Evolutionary conservation across 2,888 invertebrate genomes (phyloP).

Genomic region (Pemphredon lugubris): DNA sequence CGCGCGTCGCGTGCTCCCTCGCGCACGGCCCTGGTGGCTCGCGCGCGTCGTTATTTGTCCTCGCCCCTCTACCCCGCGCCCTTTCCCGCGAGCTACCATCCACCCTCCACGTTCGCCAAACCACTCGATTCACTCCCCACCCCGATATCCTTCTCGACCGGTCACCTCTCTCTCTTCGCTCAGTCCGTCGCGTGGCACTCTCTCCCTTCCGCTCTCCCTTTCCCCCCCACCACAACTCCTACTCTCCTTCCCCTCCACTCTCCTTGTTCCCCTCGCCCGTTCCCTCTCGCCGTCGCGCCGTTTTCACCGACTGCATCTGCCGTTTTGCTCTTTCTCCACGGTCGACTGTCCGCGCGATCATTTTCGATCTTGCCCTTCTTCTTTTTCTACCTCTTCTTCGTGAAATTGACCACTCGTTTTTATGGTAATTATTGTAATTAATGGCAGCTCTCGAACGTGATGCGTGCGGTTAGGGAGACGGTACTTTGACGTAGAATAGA

Average conservation of each 20-base stretch:
- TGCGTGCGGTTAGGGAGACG: too few relatives aligned
- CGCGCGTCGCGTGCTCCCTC: constrained; percentile 62
- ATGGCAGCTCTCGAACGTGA: too few relatives aligned
- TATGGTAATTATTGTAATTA: too few relatives aligned
- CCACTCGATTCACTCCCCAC: constrained; percentile 52
- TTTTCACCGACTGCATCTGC: constrained; percentile 30
- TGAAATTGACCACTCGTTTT: too few relatives aligned
- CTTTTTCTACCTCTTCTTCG: neutral
- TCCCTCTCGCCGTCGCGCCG: constrained; percentile 9
- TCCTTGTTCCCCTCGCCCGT: constrained; percentile 20
- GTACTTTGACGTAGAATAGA: too few relatives aligned
- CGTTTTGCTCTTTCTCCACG: constrained; percentile 4
- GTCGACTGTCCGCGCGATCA: neutral
- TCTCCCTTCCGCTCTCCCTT: constrained; percentile 48
- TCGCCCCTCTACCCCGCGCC: constrained; percentile 43
- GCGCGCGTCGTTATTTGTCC: constrained; percentile 66
- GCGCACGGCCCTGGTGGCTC: constrained; percentile 67
- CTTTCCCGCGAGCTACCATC: constrained; percentile 23
- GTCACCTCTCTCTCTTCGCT: constrained; percentile 44
- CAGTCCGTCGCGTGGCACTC: constrained; percentile 54
- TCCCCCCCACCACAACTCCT: constrained; percentile 16
- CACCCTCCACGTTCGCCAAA: constrained; percentile 26
- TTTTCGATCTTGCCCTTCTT: too few relatives aligned
- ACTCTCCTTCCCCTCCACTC: neutral
- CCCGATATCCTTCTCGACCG: constrained; percentile 18